These are phyloP conservation scores for Notodonta ziczac DNA, from an alignment of 2,888 invertebrate species.

Conservation along the genomic window DNA sequence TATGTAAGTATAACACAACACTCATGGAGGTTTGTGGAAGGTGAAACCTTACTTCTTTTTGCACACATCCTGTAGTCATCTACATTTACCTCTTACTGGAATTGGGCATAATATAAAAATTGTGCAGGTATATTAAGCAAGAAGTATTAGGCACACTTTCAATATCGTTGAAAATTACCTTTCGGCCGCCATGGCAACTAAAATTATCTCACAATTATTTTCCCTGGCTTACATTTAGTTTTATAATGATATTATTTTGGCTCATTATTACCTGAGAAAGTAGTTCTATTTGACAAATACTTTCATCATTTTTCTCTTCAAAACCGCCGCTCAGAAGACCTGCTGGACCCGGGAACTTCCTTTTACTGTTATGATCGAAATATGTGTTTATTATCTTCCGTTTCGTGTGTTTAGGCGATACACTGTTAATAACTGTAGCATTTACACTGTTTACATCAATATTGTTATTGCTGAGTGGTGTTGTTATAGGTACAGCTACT, in stretches of 20 bases:
- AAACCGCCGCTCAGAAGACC: constrained; percentile 67
- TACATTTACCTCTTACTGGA: no score
- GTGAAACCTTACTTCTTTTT: no score
- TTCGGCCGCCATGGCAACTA: no score
- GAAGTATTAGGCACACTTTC: no score
- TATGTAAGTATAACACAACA: background rate
- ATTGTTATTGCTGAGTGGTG: constrained; percentile 9
- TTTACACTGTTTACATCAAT: constrained; percentile 7
- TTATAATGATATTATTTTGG: background rate
- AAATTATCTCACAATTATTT: no score
- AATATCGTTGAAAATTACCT: no score
- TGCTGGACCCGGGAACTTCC: constrained; percentile 79
- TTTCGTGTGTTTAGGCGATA: constrained; percentile 65
- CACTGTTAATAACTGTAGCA: constrained; percentile 10
- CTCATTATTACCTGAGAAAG: constrained; percentile 67
- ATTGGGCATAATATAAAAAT: no score
- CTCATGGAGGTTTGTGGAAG: background rate
- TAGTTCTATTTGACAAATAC: constrained; percentile 67
- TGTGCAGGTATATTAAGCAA: no score
- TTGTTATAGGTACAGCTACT: background rate
- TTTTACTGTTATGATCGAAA: constrained; percentile 71
- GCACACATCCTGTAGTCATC: no score
- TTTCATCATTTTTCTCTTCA: constrained; percentile 64
- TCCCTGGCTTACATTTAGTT: no score
- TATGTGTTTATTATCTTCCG: constrained; percentile 71